These are phyloP conservation scores for Drosophila mercatorum DNA, from an alignment of 2,888 invertebrate genomes.

Conservation along the genomic window DNA sequence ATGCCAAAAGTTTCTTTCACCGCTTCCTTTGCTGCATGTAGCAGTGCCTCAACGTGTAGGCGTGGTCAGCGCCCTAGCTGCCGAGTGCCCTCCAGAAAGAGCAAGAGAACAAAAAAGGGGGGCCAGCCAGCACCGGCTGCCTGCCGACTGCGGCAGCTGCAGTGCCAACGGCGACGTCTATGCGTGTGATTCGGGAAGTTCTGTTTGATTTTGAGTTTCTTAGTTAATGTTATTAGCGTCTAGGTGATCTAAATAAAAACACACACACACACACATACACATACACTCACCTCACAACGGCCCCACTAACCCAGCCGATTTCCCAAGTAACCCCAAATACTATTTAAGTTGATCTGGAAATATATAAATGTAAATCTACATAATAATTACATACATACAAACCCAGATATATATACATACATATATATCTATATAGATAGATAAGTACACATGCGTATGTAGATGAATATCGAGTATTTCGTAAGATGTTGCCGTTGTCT, in stretches of 20 bases:
- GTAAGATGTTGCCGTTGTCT: slow-evolving; percentile 9
- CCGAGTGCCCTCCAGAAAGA: not conserved
- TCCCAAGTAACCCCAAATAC: slow-evolving; percentile 16
- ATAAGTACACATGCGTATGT: slow-evolving; percentile 10
- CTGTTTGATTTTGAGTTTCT: slow-evolving; percentile 52
- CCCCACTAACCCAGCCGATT: slow-evolving; percentile 15
- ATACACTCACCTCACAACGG: not conserved
- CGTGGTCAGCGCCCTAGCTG: slow-evolving; percentile 51
- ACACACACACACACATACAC: not conserved
- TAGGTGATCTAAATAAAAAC: slow-evolving; percentile 40
- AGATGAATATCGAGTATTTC: slow-evolving; percentile 20
- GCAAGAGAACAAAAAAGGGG: not conserved
- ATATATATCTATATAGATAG: slow-evolving; percentile 4
- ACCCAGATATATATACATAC: not conserved
- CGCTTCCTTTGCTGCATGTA: slow-evolving; percentile 84
- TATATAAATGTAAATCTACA: slow-evolving; percentile 2
- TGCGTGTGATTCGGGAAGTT: slow-evolving; percentile 41
- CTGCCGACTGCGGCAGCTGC: slow-evolving; percentile 2
- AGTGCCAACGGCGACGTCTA: slow-evolving; percentile 19
- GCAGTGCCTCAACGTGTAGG: slow-evolving; percentile 67
- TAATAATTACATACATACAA: not conserved
- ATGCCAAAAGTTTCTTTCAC: slow-evolving; percentile 85
- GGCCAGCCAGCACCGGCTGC: slow-evolving; percentile 15
- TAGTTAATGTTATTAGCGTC: slow-evolving; percentile 58
- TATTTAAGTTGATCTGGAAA: slow-evolving; percentile 29